phyloP scores from a whole-genome alignment of 2,888 invertebrate genomes.

The Orgyia antiqua region DNA sequence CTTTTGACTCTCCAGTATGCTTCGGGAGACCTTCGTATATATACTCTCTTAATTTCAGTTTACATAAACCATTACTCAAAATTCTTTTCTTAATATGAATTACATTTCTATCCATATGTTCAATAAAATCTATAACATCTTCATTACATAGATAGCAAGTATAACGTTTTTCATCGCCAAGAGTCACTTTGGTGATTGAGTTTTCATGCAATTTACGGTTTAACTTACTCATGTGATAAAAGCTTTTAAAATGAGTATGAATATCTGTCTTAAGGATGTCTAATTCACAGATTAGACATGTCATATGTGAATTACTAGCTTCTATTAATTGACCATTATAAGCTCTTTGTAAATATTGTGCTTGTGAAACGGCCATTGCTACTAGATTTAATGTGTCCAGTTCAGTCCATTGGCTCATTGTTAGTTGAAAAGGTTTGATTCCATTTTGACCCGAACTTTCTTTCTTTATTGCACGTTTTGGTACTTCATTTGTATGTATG shows the following conservation, averaged over 20 bases:
- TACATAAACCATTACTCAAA: not conserved
- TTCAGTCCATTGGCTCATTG: not conserved
- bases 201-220: not conserved
- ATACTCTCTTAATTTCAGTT: not conserved
- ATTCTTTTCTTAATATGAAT: not conserved
- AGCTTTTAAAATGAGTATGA: conserved; percentile 1
- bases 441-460: not conserved
- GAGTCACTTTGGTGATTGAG: not conserved
- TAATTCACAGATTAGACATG: conserved; percentile 2
- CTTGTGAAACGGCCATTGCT: too few relatives aligned
- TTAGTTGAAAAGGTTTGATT: not conserved
- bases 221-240: not conserved
- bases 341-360: too few relatives aligned
- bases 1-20: not conserved
- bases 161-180: too few relatives aligned
- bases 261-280: not conserved
- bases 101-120: conserved; percentile 2
- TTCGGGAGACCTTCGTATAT: not conserved
- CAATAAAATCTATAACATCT: not conserved
- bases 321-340: conserved; percentile 1
- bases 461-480: too few relatives aligned
- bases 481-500: too few relatives aligned
- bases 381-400: not conserved
- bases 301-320: not conserved
- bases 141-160: conserved; percentile 2